Evolutionary conservation across 2,888 invertebrate genomes (phyloP), one percentile per base, ranked within the genome.

Genomic region (Hipparchia sbordonii): DNA sequence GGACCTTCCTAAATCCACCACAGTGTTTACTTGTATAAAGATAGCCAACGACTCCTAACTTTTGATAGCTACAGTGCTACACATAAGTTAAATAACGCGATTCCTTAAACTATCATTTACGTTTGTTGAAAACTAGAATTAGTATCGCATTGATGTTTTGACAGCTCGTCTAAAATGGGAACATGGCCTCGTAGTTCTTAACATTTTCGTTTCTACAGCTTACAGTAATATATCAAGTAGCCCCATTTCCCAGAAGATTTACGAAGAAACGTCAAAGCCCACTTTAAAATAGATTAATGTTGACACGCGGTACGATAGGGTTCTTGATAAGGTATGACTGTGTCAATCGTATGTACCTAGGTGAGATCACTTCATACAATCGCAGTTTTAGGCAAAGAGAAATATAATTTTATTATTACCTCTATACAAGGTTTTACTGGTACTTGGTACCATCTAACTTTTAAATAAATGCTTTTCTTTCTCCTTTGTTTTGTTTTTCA

Each of bases 251-350:
- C 6, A 13, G 63, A 63, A 63, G 46, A 70, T 63, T 13, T 57
- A 68, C 59, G 51, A 23, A 63, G 63, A 33, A 69, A 48, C 45
- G 48, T 72, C 62, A 63, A 68, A 74, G 65, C 73, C 75, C 66
- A 54, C 56, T 72, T 65, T 72, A 69, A 63, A 74, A 72, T 51
- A 52, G 71, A 69, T 74, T 74, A 71, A 56, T 66, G 46, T 56
- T 61, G 72, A 61, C 69, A 69, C 63, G 13, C 48, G 48, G 45
- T 56, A 51, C 61, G 66, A 62, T 12, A 39, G 69, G 70, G 59
- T 60, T 68, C 23, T 12, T 69, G 66, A 74, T 72, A 72, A 70
- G 70, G 57, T 61, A 9, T 61, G 9, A 68, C 48, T 2, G 6
- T 10, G 48, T 63, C 7, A 23, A 63, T 48, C 48, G 23, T 13